Conservation (phyloP, 2,113 vertebrate genomes). For the Oreocharis arfaki region DNA sequence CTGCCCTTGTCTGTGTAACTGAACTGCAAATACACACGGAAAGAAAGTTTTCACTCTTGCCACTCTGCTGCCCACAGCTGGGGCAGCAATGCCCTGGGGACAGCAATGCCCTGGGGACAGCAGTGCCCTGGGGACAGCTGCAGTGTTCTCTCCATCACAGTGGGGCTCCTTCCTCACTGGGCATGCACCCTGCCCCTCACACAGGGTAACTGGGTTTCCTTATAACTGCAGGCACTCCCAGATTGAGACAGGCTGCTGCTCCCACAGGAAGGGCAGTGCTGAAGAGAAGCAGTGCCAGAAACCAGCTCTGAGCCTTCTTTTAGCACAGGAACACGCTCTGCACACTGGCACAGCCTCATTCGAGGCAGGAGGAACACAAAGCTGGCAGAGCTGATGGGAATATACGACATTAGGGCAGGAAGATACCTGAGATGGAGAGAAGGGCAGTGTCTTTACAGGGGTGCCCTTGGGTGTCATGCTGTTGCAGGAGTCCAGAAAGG, state of each 20-base stretch:
- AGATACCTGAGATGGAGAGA: conserved; percentile 94
- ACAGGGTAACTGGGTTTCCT: background rate
- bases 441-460: conserved; percentile 91
- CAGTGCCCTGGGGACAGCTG: too few species aligned
- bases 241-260: background rate
- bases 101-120: background rate
- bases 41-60: background rate
- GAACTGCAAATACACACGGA: background rate
- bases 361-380: background rate
- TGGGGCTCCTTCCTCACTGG: background rate
- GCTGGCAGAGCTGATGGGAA: background rate
- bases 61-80: background rate
- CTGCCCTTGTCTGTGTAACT: background rate
- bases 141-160: background rate
- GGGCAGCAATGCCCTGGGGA: background rate
- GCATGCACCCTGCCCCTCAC: background rate
- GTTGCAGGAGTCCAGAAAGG: conserved; percentile 78
- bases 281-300: background rate
- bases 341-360: background rate
- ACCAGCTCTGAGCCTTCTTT: background rate
- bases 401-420: background rate
- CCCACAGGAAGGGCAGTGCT: background rate
- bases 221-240: background rate
- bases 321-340: background rate
- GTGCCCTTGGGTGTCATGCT: conserved; percentile 95